A percentile compares a stretch with the other conserved stretches of the same genome.
These are phyloP conservation scores for Drosophila teissieri DNA, from an alignment of 1,140 invertebrate genomes.

Conservation along the genomic window DNA sequence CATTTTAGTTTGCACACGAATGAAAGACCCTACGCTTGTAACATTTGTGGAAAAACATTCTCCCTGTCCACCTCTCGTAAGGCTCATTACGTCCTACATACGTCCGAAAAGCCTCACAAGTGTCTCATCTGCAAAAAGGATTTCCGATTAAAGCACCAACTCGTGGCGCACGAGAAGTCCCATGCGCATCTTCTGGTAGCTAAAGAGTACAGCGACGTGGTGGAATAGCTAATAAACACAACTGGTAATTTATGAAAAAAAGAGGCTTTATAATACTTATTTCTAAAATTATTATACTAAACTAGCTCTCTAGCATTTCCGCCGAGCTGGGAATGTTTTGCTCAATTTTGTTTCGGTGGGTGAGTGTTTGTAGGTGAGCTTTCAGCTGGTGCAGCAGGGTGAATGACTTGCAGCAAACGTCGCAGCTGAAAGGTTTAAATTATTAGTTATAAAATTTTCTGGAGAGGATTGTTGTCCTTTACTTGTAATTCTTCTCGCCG, in stretches of 20 bases:
- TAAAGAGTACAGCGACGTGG: background rate
- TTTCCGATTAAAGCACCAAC: conserved; percentile 74
- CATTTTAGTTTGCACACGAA: conserved; percentile 86
- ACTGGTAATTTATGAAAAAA: background rate
- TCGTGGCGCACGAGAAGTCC: conserved; percentile 67
- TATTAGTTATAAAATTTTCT: background rate
- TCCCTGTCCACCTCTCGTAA: conserved; percentile 84
- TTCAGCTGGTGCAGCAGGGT: conserved; percentile 74
- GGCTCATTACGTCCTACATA: conserved; percentile 59
- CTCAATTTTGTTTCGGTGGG: conserved; percentile 62
- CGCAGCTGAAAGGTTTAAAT: conserved; percentile 48
- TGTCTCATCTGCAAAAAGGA: conserved; percentile 65
- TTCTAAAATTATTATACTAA: background rate
- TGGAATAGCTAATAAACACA: conserved; percentile 7
- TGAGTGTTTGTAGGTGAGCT: conserved; percentile 73
- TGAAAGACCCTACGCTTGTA: conserved; percentile 86
- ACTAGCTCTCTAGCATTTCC: conserved; percentile 12
- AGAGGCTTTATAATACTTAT: background rate
- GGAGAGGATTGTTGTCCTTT: background rate
- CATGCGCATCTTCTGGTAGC: conserved; percentile 49
- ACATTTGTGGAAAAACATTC: conserved; percentile 86
- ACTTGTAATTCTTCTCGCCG: conserved; percentile 74
- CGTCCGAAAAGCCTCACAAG: conserved; percentile 66
- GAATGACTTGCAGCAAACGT: conserved; percentile 70
- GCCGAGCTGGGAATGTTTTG: conserved; percentile 17